phyloP scores from a whole-genome alignment of 2,113 vertebrate genomes.

The Probosciger aterrimus region DNA sequence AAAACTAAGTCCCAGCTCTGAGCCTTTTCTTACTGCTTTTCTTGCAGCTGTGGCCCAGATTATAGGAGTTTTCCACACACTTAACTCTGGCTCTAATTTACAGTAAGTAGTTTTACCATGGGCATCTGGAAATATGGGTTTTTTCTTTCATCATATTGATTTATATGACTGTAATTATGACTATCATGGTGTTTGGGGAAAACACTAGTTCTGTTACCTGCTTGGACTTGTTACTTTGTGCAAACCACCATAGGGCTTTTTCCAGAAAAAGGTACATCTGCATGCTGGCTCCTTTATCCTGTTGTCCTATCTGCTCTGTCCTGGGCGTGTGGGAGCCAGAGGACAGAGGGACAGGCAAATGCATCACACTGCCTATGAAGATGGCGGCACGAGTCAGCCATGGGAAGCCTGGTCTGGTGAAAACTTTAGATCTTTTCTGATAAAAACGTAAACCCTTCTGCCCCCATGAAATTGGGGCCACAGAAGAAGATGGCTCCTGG shows the following conservation, averaged over 20 bases:
- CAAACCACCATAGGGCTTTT: neutral
- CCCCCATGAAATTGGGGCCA: neutral
- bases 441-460: neutral
- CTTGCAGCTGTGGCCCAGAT: constrained; percentile 54
- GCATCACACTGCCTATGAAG: neutral
- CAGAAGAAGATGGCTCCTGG: neutral
- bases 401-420: neutral
- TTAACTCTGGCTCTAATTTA: constrained; percentile 55
- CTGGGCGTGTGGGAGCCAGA: neutral
- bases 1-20: constrained; percentile 54
- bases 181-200: constrained; percentile 23
- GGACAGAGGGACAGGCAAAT: neutral
- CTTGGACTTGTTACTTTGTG: constrained; percentile 11
- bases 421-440: neutral
- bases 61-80: constrained; percentile 49
- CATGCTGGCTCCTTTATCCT: neutral
- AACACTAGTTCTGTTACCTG: constrained; percentile 36
- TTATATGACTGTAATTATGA: constrained; percentile 64
- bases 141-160: constrained; percentile 71
- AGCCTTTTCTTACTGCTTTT: constrained; percentile 43
- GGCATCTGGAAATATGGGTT: constrained; percentile 54
- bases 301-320: neutral
- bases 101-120: constrained; percentile 12
- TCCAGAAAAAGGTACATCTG: neutral
- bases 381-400: neutral